These are phyloP conservation scores for Dipus sagitta DNA, from an alignment of 2,797 vertebrate genomes.

Conservation along the genomic window DNA sequence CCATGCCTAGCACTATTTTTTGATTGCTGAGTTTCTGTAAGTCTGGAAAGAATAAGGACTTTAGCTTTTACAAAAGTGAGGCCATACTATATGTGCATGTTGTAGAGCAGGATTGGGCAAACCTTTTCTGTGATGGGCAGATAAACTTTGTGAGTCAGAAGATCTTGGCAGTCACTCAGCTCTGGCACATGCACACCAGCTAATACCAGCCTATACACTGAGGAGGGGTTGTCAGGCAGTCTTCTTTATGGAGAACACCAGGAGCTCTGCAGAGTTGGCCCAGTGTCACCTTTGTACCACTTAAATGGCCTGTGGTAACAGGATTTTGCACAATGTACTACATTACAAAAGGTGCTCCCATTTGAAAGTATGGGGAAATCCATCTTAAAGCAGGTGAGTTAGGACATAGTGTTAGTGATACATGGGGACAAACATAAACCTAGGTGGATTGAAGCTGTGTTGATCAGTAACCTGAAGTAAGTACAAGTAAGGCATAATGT, in stretches of 20 bases:
- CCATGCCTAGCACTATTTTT: background rate
- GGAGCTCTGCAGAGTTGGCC: background rate
- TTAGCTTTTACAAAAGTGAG: background rate
- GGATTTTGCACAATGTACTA: background rate
- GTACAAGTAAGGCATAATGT: background rate
- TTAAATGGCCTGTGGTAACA: background rate
- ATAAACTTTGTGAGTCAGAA: background rate
- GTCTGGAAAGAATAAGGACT: background rate
- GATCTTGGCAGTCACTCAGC: rapidly evolving
- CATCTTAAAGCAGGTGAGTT: background rate
- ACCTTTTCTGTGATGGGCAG: background rate
- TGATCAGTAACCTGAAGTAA: background rate
- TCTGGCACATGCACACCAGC: background rate
- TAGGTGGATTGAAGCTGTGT: background rate
- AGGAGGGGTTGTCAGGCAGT: no score
- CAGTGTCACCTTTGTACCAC: no score
- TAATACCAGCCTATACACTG: rapidly evolving
- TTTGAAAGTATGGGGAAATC: background rate
- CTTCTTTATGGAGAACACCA: background rate
- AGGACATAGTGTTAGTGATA: background rate
- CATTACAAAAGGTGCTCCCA: background rate
- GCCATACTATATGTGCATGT: rapidly evolving
- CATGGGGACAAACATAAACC: background rate
- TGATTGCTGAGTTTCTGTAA: background rate
- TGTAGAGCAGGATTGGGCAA: background rate